A percentile compares a stretch with the other conserved stretches of the same genome.
These are phyloP conservation scores for Mycalesis mineus DNA, from an alignment of 2,888 invertebrate genomes.

Conservation along the genomic window DNA sequence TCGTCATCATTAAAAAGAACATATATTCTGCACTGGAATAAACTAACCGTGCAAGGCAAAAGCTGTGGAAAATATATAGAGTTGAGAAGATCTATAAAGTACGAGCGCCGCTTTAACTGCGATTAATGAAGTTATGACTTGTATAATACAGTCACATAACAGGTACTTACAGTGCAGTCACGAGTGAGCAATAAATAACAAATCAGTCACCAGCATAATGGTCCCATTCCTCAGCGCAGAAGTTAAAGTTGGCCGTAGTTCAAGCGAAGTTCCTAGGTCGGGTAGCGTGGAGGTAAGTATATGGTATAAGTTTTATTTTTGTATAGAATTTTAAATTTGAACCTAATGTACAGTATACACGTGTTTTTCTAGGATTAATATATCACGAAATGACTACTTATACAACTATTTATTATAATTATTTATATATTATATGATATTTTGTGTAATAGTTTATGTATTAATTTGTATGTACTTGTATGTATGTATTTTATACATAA, in stretches of 20 bases:
- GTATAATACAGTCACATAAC: constrained; percentile 8
- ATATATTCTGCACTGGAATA: background rate
- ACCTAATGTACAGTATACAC: too few species aligned
- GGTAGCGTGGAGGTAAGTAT: constrained; percentile 37
- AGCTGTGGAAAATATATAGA: background rate
- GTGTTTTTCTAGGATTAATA: too few species aligned
- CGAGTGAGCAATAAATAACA: constrained; percentile 67
- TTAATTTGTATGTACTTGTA: too few species aligned
- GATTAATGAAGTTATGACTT: constrained; percentile 9
- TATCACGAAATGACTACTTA: too few species aligned
- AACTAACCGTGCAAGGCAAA: background rate
- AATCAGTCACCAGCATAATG: constrained; percentile 69
- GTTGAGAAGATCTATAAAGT: background rate
- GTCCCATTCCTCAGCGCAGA: constrained; percentile 61
- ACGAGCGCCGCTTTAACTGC: constrained; percentile 1
- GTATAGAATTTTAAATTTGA: too few species aligned
- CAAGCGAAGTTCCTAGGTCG: constrained; percentile 52
- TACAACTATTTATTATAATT: too few species aligned
- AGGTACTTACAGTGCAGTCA: constrained; percentile 33
- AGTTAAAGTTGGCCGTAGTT: constrained; percentile 64
- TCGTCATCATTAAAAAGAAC: too few species aligned
- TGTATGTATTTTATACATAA: too few species aligned
- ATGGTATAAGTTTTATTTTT: constrained; percentile 2
- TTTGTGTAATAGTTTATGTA: too few species aligned
- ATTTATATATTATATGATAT: too few species aligned